Evolutionary conservation across 2,888 invertebrate genomes (phyloP).

Genomic region (Torymus tubicola): DNA sequence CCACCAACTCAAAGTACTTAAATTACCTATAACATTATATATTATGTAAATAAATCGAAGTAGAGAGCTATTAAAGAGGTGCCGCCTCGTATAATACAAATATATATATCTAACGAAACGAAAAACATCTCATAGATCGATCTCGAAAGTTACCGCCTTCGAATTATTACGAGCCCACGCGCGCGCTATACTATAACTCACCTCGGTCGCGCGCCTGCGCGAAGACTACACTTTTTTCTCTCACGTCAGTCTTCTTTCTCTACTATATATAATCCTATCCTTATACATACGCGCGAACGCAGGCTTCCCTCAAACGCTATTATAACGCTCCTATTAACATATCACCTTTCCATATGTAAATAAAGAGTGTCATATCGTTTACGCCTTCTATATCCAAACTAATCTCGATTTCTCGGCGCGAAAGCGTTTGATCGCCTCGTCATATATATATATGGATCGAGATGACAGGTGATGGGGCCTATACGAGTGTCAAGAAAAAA

Average conservation of each 20-base stretch:
- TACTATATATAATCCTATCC: neutral
- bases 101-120: neutral
- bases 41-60: slow-evolving; percentile 24
- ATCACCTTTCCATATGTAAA: slow-evolving; percentile 22
- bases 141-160: slow-evolving; percentile 15
- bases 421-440: neutral
- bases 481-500: too few species aligned
- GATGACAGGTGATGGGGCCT: slow-evolving; percentile 7
- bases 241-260: too few species aligned
- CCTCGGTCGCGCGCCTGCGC: too few species aligned
- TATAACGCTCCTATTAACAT: neutral
- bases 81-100: neutral
- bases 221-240: too few species aligned
- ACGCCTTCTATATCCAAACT: neutral
- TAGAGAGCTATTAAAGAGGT: too few species aligned
- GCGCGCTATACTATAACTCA: too few species aligned
- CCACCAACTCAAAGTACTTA: too few species aligned
- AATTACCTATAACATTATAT: slow-evolving; percentile 14
- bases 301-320: neutral
- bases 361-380: neutral
- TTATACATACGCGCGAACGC: neutral
- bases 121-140: slow-evolving; percentile 10
- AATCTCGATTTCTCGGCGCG: slow-evolving; percentile 13
- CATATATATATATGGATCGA: neutral
- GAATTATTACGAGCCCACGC: neutral